Conservation (phyloP, 2,888 invertebrate genomes). For the Eurytoma adleriae region DNA sequence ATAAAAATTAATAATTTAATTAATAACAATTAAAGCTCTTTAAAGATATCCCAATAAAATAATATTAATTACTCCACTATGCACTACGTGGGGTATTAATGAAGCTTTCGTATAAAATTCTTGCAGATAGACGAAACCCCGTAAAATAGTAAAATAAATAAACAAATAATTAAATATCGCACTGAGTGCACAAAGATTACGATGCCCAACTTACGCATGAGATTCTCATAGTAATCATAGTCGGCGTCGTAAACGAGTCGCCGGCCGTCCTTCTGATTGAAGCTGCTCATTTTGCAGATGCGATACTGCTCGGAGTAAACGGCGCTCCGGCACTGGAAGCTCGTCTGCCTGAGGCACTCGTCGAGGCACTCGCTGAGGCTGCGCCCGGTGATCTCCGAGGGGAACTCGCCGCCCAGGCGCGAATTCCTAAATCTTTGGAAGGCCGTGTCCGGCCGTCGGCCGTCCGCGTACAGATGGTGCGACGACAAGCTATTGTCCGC, state of each 20-base stretch:
- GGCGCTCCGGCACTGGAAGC: constrained; percentile 92
- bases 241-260: constrained; percentile 93
- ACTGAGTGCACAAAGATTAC: too few relatives aligned
- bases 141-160: too few relatives aligned
- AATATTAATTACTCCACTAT: too few relatives aligned
- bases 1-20: too few relatives aligned
- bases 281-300: constrained; percentile 89
- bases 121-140: too few relatives aligned
- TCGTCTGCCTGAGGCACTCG: constrained; percentile 91
- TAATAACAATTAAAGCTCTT: too few relatives aligned
- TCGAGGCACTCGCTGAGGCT: constrained; percentile 93
- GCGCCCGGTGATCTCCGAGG: constrained; percentile 91
- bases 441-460: constrained; percentile 90
- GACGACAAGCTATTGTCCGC: constrained; percentile 92
- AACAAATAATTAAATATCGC: too few relatives aligned
- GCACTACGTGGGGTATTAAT: too few relatives aligned
- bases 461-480: constrained; percentile 86
- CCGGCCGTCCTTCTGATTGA: constrained; percentile 92
- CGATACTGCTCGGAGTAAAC: constrained; percentile 92
- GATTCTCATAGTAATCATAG: constrained; percentile 94
- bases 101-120: too few relatives aligned
- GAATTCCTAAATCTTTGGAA: constrained; percentile 92
- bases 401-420: constrained; percentile 90
- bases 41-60: too few relatives aligned
- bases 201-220: constrained; percentile 85